phyloP scores from a whole-genome alignment of 2,113 vertebrate species.

The Ptilonorhynchus violaceus region DNA sequence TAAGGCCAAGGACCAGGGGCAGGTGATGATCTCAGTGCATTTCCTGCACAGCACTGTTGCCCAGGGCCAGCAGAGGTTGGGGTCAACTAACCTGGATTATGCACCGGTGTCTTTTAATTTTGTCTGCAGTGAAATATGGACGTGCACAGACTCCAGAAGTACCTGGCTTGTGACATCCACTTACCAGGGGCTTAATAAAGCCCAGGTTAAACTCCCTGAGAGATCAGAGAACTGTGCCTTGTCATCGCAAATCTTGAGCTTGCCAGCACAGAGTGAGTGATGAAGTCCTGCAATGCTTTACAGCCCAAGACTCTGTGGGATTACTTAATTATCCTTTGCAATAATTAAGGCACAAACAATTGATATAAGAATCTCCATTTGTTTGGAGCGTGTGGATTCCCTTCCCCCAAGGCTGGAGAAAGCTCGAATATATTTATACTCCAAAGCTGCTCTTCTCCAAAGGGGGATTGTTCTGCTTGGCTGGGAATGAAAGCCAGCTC shows the following conservation, averaged over 20 bases:
- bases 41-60: neutral
- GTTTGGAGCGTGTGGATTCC: neutral
- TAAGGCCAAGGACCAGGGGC: neutral
- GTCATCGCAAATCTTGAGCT: constrained; percentile 7
- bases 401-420: constrained; percentile 35
- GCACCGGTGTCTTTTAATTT: neutral
- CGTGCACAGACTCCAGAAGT: neutral
- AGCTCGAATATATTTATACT: neutral
- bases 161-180: neutral
- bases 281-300: neutral
- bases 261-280: neutral
- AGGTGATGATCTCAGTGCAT: neutral
- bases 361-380: constrained; percentile 26
- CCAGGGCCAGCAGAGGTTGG: neutral
- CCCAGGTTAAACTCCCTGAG: neutral
- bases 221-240: neutral
- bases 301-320: neutral
- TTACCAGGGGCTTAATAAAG: neutral
- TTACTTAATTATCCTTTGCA: constrained; percentile 46
- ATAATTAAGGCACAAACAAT: constrained; percentile 59
- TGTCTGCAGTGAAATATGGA: neutral
- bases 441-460: constrained; percentile 52
- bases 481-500: constrained; percentile 49
- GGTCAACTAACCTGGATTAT: neutral
- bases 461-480: constrained; percentile 58